Evolutionary conservation across 2,888 invertebrate genomes (phyloP).

Genomic region (Mythimna pallens): DNA sequence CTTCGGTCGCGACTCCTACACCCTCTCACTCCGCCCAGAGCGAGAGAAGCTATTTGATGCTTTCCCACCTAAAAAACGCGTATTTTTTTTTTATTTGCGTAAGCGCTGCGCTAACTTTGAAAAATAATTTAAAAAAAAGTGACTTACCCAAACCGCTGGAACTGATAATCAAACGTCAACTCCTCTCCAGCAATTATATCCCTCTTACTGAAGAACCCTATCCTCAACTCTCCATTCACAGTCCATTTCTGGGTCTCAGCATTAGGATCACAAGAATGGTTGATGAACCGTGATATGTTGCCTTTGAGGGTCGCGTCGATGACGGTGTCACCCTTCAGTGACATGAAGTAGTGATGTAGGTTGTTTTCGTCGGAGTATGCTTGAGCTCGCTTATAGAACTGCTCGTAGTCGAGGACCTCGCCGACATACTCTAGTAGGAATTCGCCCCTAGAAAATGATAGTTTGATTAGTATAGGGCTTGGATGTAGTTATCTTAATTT

Average conservation of each 20-base stretch:
- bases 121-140: not conserved
- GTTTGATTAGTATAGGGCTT: not conserved
- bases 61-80: not conserved
- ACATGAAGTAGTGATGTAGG: constrained; percentile 99
- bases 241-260: constrained; percentile 99
- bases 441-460: constrained; percentile 92
- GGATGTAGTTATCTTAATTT: no score
- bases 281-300: constrained; percentile 99
- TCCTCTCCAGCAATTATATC: constrained; percentile 97
- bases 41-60: no score
- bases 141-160: constrained; percentile 97
- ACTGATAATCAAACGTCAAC: constrained; percentile 99
- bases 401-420: constrained; percentile 97
- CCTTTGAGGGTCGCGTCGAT: constrained; percentile 99
- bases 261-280: constrained; percentile 99
- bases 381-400: constrained; percentile 96
- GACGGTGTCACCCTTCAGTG: constrained; percentile 95
- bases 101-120: not conserved
- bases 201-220: constrained; percentile 98
- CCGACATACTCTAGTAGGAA: constrained; percentile 99
- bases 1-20: no score
- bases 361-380: constrained; percentile 97
- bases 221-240: constrained; percentile 97
- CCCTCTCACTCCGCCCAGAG: no score
- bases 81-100: no score